Evolutionary conservation across 2,888 invertebrate genomes (phyloP).

Genomic region (Aspidiotus destructor): DNA sequence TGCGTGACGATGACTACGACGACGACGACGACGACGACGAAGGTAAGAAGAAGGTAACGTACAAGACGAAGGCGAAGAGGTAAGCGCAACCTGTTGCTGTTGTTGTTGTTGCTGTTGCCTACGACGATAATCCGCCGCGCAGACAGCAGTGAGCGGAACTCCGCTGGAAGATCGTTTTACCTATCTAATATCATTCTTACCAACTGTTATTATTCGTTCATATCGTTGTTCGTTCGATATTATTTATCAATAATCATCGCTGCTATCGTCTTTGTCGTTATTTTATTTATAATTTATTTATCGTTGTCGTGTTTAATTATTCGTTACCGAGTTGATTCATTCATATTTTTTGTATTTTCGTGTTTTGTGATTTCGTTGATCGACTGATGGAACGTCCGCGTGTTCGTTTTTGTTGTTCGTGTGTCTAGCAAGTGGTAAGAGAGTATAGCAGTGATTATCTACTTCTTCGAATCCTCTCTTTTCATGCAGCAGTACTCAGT

Average conservation of each 20-base stretch:
- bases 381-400: too few relatives aligned
- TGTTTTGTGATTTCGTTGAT: too few relatives aligned
- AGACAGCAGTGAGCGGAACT: slow-evolving; percentile 14
- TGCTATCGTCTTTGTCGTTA: neutral
- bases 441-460: too few relatives aligned
- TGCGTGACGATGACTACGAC: neutral
- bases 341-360: slow-evolving; percentile 6
- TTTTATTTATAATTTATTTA: neutral
- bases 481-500: too few relatives aligned
- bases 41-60: slow-evolving; percentile 29
- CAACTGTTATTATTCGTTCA: slow-evolving; percentile 13
- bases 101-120: slow-evolving; percentile 17
- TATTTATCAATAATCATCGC: neutral
- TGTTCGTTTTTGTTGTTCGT: too few relatives aligned
- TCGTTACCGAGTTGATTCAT: too few relatives aligned
- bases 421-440: too few relatives aligned
- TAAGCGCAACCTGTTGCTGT: slow-evolving; percentile 19
- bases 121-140: slow-evolving; percentile 12
- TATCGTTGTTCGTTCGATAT: slow-evolving; percentile 1
- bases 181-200: neutral
- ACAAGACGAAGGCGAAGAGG: slow-evolving; percentile 21
- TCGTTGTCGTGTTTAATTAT: too few relatives aligned
- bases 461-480: too few relatives aligned
- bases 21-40: slow-evolving; percentile 15
- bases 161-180: slow-evolving; percentile 30